Evolutionary conservation across 1,140 invertebrate genomes (phyloP).

Genomic region (Hylaeus anthracinus): DNA sequence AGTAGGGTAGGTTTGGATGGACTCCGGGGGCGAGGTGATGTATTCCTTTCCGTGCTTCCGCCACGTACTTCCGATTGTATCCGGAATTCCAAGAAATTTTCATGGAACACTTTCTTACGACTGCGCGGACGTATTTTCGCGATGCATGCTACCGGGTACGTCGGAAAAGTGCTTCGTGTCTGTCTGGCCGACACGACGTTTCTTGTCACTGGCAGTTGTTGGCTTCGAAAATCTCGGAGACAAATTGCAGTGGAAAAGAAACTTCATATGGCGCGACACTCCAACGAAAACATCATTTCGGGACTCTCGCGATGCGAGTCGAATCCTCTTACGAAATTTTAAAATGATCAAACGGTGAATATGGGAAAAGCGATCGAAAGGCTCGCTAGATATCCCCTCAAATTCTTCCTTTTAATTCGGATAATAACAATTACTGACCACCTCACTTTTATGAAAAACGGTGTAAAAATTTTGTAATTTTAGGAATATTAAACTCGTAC

Average conservation of each 20-base stretch:
- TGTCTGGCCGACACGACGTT: slow-evolving; percentile 19
- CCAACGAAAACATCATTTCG: slow-evolving; percentile 44
- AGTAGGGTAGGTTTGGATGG: slow-evolving; percentile 36
- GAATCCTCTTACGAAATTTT: not conserved
- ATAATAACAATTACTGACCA: too few relatives aligned
- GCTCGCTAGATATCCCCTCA: too few relatives aligned
- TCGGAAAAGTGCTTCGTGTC: slow-evolving; percentile 46
- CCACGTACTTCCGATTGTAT: slow-evolving; percentile 43
- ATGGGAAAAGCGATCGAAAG: too few relatives aligned
- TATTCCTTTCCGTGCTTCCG: slow-evolving; percentile 57
- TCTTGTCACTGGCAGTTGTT: slow-evolving; percentile 51
- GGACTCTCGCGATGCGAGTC: slow-evolving; percentile 25
- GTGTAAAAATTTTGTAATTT: too few relatives aligned
- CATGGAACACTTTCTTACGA: slow-evolving; percentile 40
- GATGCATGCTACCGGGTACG: slow-evolving; percentile 13
- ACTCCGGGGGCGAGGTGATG: slow-evolving; percentile 51
- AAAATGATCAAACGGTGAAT: not conserved
- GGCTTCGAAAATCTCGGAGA: slow-evolving; percentile 48
- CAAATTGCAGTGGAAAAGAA: slow-evolving; percentile 35
- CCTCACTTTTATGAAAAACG: too few relatives aligned
- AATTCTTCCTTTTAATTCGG: too few relatives aligned
- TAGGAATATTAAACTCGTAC: too few relatives aligned
- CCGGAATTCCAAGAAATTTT: slow-evolving; percentile 38
- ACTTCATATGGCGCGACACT: slow-evolving; percentile 46
- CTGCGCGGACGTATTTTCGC: slow-evolving; percentile 3